Evolutionary conservation across 2,888 invertebrate genomes (phyloP).

Genomic region (Netelia fuscicornis): DNA sequence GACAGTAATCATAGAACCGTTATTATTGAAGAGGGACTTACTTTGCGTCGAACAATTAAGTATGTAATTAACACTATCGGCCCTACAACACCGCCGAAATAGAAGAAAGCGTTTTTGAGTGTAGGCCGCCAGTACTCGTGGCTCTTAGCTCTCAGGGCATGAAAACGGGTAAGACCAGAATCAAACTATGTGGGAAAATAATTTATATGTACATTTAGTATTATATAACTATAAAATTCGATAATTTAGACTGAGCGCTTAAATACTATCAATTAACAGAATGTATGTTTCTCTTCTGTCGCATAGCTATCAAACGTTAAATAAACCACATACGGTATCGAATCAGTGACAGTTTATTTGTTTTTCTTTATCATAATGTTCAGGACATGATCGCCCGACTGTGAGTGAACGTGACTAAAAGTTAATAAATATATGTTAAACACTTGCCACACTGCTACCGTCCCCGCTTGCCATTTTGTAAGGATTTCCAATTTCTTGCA

Average conservation of each 20-base stretch:
- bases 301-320: neutral
- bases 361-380: neutral
- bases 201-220: neutral
- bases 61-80: slow-evolving; percentile 87
- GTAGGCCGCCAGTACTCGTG: slow-evolving; percentile 90
- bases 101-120: slow-evolving; percentile 85
- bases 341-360: neutral
- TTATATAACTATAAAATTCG: neutral
- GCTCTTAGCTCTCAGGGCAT: slow-evolving; percentile 89
- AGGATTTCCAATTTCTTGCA: slow-evolving; percentile 90
- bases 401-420: slow-evolving; percentile 2
- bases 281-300: no score
- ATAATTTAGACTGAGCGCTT: neutral
- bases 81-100: slow-evolving; percentile 82
- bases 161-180: slow-evolving; percentile 90
- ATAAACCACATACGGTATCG: neutral
- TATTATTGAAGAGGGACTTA: slow-evolving; percentile 68
- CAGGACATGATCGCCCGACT: neutral
- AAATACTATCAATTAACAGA: neutral
- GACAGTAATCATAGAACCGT: slow-evolving; percentile 27
- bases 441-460: slow-evolving; percentile 81
- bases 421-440: slow-evolving; percentile 39
- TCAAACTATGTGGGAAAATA: slow-evolving; percentile 90
- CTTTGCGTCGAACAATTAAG: slow-evolving; percentile 86
- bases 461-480: slow-evolving; percentile 90